A percentile compares a stretch with the other conserved stretches of the same genome.
Evolutionary conservation across 2,113 vertebrate species (phyloP).

Genomic region (Guaruba guarouba): DNA sequence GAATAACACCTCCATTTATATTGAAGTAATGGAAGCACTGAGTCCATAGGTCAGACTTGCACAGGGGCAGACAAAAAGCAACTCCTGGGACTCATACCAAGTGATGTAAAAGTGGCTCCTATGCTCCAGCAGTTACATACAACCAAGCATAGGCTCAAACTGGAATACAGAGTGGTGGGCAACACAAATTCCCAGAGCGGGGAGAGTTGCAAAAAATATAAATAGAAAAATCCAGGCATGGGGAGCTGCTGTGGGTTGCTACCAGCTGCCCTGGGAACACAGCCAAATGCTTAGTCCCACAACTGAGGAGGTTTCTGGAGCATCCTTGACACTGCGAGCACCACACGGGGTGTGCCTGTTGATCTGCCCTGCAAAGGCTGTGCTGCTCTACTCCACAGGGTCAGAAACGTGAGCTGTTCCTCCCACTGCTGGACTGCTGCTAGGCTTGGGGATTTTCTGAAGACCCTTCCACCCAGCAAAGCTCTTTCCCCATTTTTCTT

Average conservation of each 20-base stretch:
- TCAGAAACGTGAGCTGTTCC: not conserved
- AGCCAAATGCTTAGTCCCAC: not conserved
- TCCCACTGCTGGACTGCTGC: not conserved
- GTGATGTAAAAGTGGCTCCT: fast-evolving
- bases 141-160: not conserved
- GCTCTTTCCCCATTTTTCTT: not conserved
- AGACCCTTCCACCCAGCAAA: not conserved
- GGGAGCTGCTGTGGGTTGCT: not conserved
- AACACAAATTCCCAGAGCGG: not conserved
- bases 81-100: not conserved
- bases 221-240: not conserved
- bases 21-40: not conserved
- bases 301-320: not conserved
- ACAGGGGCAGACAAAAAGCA: not conserved
- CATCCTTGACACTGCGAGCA: not conserved
- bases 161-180: not conserved
- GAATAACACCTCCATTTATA: not conserved
- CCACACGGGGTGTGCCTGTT: not conserved
- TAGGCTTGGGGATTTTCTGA: not conserved
- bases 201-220: not conserved
- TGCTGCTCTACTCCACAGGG: not conserved
- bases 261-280: not conserved
- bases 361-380: not conserved
- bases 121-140: not conserved
- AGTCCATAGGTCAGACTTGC: not conserved